phyloP scores from a whole-genome alignment of 2,797 vertebrate species.

The Eospalax fontanierii region DNA sequence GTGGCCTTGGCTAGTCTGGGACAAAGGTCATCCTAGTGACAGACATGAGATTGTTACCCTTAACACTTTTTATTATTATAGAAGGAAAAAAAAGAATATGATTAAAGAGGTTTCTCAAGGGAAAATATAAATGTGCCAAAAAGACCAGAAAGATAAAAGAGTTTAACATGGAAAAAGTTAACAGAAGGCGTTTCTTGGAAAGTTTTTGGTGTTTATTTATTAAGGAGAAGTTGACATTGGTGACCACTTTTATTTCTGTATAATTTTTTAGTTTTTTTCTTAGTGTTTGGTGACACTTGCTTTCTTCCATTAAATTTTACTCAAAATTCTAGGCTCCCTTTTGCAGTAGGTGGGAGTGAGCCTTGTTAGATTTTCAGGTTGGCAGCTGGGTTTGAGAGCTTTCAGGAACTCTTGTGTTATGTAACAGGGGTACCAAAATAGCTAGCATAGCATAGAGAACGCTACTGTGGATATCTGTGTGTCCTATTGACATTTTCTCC shows the following conservation, averaged over 20 bases:
- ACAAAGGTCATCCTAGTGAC: neutral
- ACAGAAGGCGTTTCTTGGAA: conserved; percentile 44
- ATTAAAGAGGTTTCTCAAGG: conserved; percentile 4
- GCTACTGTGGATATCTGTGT: neutral
- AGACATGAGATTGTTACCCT: neutral
- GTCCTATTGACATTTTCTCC: neutral
- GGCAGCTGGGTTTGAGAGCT: neutral
- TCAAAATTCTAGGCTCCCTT: conserved; percentile 32
- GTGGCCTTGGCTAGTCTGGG: neutral
- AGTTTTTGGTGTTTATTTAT: conserved; percentile 66
- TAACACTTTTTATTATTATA: neutral
- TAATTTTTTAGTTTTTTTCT: conserved; percentile 20
- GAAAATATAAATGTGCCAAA: neutral
- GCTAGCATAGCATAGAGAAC: neutral
- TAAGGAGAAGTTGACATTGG: conserved; percentile 46
- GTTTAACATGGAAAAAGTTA: neutral
- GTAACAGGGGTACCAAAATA: neutral
- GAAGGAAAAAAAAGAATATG: neutral
- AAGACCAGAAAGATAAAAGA: neutral
- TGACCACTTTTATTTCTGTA: conserved; percentile 58
- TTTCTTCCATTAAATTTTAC: conserved; percentile 56
- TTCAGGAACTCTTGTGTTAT: conserved; percentile 34
- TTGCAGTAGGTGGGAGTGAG: neutral
- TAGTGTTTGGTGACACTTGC: conserved; percentile 25
- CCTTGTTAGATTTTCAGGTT: conserved; percentile 61